Percentiles rank a stretch among this genome's conserved stretches.
These are phyloP conservation scores for Trachelus troglodyta DNA, from an alignment of 2,888 invertebrate genomes.

Conservation along the genomic window DNA sequence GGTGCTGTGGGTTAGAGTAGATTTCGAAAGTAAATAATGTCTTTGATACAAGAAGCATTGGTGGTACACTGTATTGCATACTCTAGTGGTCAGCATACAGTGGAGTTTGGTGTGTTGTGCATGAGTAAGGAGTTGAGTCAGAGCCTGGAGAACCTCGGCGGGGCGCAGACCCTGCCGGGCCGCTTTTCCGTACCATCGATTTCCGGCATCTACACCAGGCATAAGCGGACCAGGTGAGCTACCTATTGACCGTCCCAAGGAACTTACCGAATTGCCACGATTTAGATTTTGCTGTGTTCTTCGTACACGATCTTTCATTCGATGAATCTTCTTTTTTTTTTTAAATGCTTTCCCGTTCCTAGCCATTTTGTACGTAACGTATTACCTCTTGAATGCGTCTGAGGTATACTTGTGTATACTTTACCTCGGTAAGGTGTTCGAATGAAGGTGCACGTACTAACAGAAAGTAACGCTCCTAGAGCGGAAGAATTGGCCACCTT, in stretches of 20 bases:
- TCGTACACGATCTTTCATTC: too few relatives aligned
- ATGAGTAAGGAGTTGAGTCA: constrained; percentile 69
- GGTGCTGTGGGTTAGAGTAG: constrained; percentile 14
- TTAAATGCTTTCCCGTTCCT: too few relatives aligned
- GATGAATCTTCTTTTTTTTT: too few relatives aligned
- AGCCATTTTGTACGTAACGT: too few relatives aligned
- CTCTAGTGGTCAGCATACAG: constrained; percentile 67
- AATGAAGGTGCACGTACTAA: too few relatives aligned
- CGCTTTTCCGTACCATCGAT: constrained; percentile 72
- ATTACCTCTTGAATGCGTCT: neutral
- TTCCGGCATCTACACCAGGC: constrained; percentile 84
- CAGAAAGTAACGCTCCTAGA: too few relatives aligned
- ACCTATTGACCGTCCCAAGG: constrained; percentile 13
- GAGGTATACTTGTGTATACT: neutral
- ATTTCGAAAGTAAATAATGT: constrained; percentile 19
- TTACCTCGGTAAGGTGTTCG: too few relatives aligned
- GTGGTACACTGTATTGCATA: constrained; percentile 66
- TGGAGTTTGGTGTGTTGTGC: constrained; percentile 67
- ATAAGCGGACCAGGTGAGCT: constrained; percentile 85
- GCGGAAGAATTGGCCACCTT: too few relatives aligned
- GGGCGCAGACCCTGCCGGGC: constrained; percentile 75
- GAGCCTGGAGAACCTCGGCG: constrained; percentile 72
- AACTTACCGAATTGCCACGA: neutral
- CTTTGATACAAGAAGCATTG: constrained; percentile 58
- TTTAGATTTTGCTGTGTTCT: too few relatives aligned